Percentiles rank a stretch among this genome's conserved stretches.
These are phyloP conservation scores for Phengaris arion DNA, from an alignment of 2,888 invertebrate species.

Conservation along the genomic window DNA sequence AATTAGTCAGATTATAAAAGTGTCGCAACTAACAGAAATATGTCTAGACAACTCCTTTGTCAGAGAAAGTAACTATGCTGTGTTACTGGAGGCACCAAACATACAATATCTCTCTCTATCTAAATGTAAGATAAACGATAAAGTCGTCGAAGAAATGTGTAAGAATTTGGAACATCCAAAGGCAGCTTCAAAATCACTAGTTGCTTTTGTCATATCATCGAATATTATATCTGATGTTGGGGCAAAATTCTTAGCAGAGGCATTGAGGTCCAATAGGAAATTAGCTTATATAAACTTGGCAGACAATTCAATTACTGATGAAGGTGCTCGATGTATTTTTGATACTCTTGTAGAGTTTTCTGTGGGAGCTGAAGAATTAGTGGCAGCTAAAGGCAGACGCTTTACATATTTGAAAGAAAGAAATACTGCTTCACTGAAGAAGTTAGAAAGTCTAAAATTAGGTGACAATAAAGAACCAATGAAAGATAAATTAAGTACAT, in stretches of 20 bases:
- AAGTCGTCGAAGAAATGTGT: slow-evolving; percentile 46
- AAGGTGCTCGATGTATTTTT: slow-evolving; percentile 48
- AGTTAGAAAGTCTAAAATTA: slow-evolving; percentile 42
- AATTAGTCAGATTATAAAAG: slow-evolving; percentile 47
- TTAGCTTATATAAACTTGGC: slow-evolving; percentile 56
- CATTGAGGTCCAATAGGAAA: slow-evolving; percentile 51
- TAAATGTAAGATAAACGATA: slow-evolving; percentile 53
- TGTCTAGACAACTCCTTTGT: slow-evolving; percentile 51
- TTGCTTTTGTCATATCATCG: slow-evolving; percentile 52
- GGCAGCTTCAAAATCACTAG: slow-evolving; percentile 50
- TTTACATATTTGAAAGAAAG: slow-evolving; percentile 48
- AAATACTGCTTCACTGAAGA: slow-evolving; percentile 40
- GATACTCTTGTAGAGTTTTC: slow-evolving; percentile 48
- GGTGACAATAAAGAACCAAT: slow-evolving; percentile 42
- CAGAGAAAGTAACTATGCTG: slow-evolving; percentile 49
- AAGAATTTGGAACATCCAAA: slow-evolving; percentile 42
- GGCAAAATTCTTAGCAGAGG: slow-evolving; percentile 46
- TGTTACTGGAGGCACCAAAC: slow-evolving; percentile 45
- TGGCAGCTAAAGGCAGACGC: slow-evolving; percentile 40
- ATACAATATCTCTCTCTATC: slow-evolving; percentile 53
- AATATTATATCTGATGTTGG: slow-evolving; percentile 59
- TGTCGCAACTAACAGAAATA: slow-evolving; percentile 53
- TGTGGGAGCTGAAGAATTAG: slow-evolving; percentile 48
- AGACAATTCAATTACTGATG: slow-evolving; percentile 53
- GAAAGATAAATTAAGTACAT: slow-evolving; percentile 40